These are phyloP conservation scores for Netelia melanura DNA, from an alignment of 2,888 invertebrate genomes.

Conservation along the genomic window DNA sequence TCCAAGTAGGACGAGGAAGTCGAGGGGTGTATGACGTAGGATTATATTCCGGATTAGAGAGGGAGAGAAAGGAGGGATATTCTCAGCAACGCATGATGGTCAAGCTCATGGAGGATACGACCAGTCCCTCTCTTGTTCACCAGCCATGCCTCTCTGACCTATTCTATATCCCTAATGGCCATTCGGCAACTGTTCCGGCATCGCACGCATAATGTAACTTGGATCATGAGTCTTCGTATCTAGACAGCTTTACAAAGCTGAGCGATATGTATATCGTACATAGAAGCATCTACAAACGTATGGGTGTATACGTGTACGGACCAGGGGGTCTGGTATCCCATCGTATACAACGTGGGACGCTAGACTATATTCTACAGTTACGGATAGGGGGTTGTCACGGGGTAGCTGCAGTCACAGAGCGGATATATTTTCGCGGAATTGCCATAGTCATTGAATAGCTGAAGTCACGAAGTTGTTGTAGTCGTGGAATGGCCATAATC, in stretches of 20 bases:
- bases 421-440: no score
- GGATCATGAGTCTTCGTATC: conserved; percentile 29
- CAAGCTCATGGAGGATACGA: conserved; percentile 58
- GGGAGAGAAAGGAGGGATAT: conserved; percentile 52
- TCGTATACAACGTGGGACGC: no score
- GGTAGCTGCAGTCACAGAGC: no score
- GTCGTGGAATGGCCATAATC: no score
- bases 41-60: conserved; percentile 73
- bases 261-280: no score
- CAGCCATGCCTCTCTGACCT: conserved; percentile 29
- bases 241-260: conserved; percentile 1
- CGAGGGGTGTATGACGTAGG: conserved; percentile 62
- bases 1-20: conserved; percentile 72
- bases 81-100: conserved; percentile 53
- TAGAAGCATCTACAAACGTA: no score
- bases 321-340: no score
- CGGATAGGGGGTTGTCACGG: no score
- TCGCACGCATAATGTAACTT: neutral
- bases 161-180: conserved; percentile 35
- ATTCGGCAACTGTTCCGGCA: neutral
- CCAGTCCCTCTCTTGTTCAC: conserved; percentile 40
- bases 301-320: no score
- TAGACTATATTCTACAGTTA: no score
- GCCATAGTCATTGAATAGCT: no score
- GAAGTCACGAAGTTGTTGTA: no score